Evolutionary conservation across 2,113 vertebrate species (phyloP), one percentile per base, ranked within the genome.

Genomic region (Pipra filicauda): DNA sequence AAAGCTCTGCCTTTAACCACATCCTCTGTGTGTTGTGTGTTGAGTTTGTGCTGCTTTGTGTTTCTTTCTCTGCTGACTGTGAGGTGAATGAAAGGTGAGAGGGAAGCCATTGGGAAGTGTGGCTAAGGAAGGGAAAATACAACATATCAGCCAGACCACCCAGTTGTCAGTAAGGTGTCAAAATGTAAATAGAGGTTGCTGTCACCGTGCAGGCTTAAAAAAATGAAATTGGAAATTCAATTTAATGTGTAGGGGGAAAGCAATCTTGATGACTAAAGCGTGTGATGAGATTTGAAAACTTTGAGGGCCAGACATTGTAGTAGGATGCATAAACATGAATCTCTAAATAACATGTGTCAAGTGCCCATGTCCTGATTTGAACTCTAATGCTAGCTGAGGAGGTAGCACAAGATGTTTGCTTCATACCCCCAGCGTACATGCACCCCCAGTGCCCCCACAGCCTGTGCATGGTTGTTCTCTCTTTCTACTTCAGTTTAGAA

Each of bases 401-500:
- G 59, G 59, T 39, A 93, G 75, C 44, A 64, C 51, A 59, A 77
- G 82, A 79, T 57, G 35, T 77, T 88, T 92, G 58, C 67, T 93
- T 41, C 9, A 4, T n/a, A 69, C 9, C 20, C 44, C 73, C 81
- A 75, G 83, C 48, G 57, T 5, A 48, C 23, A 51, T 27, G 76
- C 78, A 85, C 19, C n/a, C 41, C 30, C 55, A 17, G 31, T 76
- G 54, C 24, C 54, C 65, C 87, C 67, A 41, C 27, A 41, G 84
- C 58, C 95, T 96, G 88, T 65, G 91, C 92, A 72, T 51, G 52
- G 89, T 52, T 93, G 85, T 80, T 94, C 92, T 91, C 84, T 84
- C 91, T 64, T 87, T 95, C 88, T 83, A 39, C 95, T 97, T 96
- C 94, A 94, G 96, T 95, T 97, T 97, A 94, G 97, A 97, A 97